Percentiles rank a stretch among this genome's conserved stretches.
Conservation (phyloP, 2,797 vertebrate genomes). For the Thripadectes ignobilis region DNA sequence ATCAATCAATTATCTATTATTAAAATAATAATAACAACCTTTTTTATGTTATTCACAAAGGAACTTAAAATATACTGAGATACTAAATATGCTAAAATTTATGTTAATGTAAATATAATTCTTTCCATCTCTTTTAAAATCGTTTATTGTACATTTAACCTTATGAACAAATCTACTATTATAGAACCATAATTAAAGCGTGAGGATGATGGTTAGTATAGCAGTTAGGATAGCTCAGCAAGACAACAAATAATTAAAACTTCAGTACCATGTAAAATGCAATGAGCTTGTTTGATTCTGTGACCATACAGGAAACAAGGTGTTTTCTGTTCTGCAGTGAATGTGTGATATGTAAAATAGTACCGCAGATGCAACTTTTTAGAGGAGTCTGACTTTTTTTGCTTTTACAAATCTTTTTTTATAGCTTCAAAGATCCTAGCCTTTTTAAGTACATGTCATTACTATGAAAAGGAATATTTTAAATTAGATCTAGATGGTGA, state of each 20-base stretch:
- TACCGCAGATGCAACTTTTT: background rate
- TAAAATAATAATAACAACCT: background rate
- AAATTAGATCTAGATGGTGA: background rate
- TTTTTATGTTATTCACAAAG: background rate
- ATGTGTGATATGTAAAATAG: background rate
- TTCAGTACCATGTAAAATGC: background rate
- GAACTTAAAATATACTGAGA: background rate
- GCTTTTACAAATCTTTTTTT: background rate
- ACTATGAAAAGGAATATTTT: slow-evolving; percentile 19
- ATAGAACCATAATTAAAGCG: background rate
- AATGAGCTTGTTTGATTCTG: background rate
- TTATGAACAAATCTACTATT: background rate
- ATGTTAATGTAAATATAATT: background rate
- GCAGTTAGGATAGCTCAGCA: background rate
- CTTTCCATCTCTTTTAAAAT: background rate
- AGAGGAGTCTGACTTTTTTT: background rate
- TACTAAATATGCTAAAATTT: background rate
- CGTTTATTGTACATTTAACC: background rate
- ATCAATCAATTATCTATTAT: background rate
- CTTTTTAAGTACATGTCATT: background rate
- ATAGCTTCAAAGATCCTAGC: slow-evolving; percentile 9
- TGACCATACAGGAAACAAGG: background rate
- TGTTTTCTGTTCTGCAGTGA: background rate
- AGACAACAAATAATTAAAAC: background rate
- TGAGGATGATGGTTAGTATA: background rate